phyloP scores from a whole-genome alignment of 2,113 vertebrate species.

The Garra rufa region DNA sequence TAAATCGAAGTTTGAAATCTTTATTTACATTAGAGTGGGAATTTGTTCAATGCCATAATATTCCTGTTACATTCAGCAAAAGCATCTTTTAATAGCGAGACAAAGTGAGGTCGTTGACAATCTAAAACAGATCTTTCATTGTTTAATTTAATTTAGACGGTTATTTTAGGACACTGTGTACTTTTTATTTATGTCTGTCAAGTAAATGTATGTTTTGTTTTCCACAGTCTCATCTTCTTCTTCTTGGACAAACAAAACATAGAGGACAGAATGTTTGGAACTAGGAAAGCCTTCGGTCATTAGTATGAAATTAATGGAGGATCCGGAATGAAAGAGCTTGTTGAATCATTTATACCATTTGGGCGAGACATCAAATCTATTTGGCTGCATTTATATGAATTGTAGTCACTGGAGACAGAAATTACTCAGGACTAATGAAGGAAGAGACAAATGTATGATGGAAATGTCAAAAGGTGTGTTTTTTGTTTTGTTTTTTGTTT shows the following conservation, averaged over 20 bases:
- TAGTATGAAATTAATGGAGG: background rate
- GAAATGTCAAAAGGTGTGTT: background rate
- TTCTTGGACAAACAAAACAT: background rate
- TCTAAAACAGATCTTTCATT: conserved; percentile 1
- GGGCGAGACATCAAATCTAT: background rate
- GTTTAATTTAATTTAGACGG: background rate
- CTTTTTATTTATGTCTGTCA: background rate
- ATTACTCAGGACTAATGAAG: background rate
- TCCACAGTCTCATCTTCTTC: conserved; percentile 6
- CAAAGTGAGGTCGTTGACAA: background rate
- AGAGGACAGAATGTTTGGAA: conserved; percentile 6
- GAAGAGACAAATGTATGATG: background rate
- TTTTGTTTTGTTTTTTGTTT: too few relatives aligned
- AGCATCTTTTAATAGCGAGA: background rate
- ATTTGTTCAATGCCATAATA: background rate
- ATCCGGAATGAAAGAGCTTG: background rate
- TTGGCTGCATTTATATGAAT: background rate
- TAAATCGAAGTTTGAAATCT: background rate
- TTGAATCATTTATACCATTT: conserved; percentile 17
- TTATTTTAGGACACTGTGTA: background rate
- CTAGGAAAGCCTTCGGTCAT: background rate
- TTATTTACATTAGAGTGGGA: background rate
- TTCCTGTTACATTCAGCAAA: background rate
- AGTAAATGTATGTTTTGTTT: conserved; percentile 1
- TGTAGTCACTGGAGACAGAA: background rate